phyloP scores from a whole-genome alignment of 2,797 vertebrate genomes.

The Todus mexicanus region DNA sequence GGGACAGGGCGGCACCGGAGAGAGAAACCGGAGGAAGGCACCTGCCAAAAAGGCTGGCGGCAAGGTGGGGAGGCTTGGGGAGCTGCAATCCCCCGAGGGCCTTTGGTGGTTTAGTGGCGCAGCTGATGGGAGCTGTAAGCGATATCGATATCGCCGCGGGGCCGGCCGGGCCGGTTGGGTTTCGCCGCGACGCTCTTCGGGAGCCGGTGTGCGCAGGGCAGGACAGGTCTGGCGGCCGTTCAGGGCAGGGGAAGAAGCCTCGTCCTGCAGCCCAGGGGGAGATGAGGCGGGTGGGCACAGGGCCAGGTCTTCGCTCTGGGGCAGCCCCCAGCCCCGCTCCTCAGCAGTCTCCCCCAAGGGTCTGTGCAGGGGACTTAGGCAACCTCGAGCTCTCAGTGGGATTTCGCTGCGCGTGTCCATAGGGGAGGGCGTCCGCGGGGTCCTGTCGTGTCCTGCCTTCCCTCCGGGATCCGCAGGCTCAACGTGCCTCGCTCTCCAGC shows the following conservation, averaged over 20 bases:
- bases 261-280: background rate
- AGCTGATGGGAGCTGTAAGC: background rate
- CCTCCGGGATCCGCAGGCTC: background rate
- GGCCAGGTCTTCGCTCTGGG: background rate
- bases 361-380: background rate
- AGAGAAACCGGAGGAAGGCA: background rate
- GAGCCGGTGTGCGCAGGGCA: background rate
- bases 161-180: fast-evolving
- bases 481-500: background rate
- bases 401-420: background rate
- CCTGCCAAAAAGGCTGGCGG: background rate
- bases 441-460: background rate
- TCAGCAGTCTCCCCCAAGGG: background rate
- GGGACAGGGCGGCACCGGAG: background rate
- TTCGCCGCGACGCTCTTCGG: background rate
- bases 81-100: background rate
- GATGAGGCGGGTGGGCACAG: background rate
- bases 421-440: background rate
- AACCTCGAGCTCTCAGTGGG: background rate
- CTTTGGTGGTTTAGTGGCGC: background rate
- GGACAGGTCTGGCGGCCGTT: background rate
- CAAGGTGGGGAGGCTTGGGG: background rate
- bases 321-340: background rate
- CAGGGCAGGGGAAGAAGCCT: background rate
- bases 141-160: fast-evolving